Percentiles rank a stretch among this genome's conserved stretches.
Evolutionary conservation across 2,113 vertebrate species (phyloP).

Genomic region (Mustelus asterias): DNA sequence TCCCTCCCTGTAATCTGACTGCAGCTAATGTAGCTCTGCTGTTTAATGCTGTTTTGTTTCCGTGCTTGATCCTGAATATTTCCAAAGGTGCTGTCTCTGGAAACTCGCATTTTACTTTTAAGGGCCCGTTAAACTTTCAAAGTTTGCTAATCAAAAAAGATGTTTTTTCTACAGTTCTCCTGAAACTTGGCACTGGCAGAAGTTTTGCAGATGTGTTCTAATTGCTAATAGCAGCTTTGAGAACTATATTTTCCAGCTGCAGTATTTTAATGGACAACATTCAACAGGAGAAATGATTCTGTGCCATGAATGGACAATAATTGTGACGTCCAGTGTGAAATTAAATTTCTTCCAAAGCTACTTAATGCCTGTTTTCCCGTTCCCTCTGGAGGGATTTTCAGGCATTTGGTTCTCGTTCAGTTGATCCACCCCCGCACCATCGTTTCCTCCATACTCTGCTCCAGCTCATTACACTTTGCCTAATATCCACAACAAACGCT

Average conservation of each 20-base stretch:
- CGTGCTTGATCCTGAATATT: background rate
- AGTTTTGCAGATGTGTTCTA: background rate
- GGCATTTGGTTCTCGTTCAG: conserved; percentile 21
- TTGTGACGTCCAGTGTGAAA: background rate
- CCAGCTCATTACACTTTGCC: conserved; percentile 17
- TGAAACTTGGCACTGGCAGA: background rate
- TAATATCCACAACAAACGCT: background rate
- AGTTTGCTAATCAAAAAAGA: background rate
- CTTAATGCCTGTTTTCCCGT: background rate
- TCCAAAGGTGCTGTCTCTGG: background rate
- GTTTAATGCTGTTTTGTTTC: conserved; percentile 9
- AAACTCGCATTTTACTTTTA: background rate
- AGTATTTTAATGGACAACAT: conserved; percentile 8
- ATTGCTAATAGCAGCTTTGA: background rate
- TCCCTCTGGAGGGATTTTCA: background rate
- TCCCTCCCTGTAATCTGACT: conserved; percentile 16
- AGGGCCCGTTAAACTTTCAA: background rate
- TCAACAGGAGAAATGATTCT: background rate
- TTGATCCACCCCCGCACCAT: background rate
- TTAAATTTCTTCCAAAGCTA: background rate
- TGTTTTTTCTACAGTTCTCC: background rate
- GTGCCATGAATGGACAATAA: background rate
- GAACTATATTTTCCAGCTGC: background rate
- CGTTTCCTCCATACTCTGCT: background rate
- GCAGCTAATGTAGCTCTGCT: background rate